These are phyloP conservation scores for Coboldia fuscipes DNA, from an alignment of 1,140 invertebrate species.

Conservation along the genomic window DNA sequence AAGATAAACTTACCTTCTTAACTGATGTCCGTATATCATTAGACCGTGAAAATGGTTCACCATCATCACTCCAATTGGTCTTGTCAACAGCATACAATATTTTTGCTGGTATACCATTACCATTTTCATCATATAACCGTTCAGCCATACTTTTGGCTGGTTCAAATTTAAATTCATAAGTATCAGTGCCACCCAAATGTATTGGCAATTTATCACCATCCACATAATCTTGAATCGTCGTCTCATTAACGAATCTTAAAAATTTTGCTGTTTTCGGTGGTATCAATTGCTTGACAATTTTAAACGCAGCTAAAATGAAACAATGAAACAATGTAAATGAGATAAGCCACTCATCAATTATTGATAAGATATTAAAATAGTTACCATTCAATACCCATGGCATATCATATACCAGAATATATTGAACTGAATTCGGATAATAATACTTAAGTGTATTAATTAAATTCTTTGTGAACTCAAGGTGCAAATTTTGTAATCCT, in stretches of 20 bases:
- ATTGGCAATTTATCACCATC: slow-evolving; percentile 45
- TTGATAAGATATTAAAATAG: slow-evolving; percentile 5
- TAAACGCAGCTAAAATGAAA: slow-evolving; percentile 59
- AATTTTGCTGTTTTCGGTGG: slow-evolving; percentile 74
- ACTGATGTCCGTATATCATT: too few species aligned
- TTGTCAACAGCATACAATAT: too few species aligned
- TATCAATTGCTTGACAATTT: slow-evolving; percentile 73
- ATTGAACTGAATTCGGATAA: slow-evolving; percentile 77
- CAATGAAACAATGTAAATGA: background rate
- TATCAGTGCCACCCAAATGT: slow-evolving; percentile 70
- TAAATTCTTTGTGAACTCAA: slow-evolving; percentile 67
- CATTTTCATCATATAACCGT: background rate
- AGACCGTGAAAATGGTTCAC: background rate
- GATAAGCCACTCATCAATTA: background rate
- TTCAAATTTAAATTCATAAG: slow-evolving; percentile 48
- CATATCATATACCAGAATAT: slow-evolving; percentile 85
- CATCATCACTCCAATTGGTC: background rate
- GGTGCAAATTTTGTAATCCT: slow-evolving; percentile 70
- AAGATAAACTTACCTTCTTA: background rate
- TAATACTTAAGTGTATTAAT: slow-evolving; percentile 74
- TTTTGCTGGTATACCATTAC: background rate
- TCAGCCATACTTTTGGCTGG: slow-evolving; percentile 19
- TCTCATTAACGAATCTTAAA: slow-evolving; percentile 73
- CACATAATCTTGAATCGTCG: slow-evolving; percentile 54
- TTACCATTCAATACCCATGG: slow-evolving; percentile 81